Evolutionary conservation across 2,888 invertebrate genomes (phyloP), one percentile per base, ranked within the genome.

Genomic region (Sinotaia quadrata): DNA sequence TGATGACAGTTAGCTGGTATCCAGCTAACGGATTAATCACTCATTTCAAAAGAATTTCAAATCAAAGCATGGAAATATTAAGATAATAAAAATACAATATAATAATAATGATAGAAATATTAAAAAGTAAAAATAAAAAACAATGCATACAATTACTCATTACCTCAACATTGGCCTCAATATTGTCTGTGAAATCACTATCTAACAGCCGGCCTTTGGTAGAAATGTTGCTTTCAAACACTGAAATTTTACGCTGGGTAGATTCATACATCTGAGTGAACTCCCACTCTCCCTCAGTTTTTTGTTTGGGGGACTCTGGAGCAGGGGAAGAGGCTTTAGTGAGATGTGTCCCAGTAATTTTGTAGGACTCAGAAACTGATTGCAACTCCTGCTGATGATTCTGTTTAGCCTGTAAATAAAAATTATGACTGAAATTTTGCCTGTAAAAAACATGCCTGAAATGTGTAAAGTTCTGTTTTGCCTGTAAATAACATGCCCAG

Each of bases 101-200:
- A n/a, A n/a, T n/a, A n/a, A n/a, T n/a, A n/a, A n/a, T n/a, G n/a
- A n/a, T n/a, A n/a, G n/a, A n/a, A n/a, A n/a, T n/a, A n/a, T n/a
- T n/a, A n/a, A n/a, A n/a, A n/a, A n/a, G n/a, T n/a, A n/a, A n/a
- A n/a, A n/a, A n/a, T n/a, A n/a, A n/a, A n/a, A n/a, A n/a, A n/a
- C n/a, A n/a, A n/a, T n/a, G n/a, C n/a, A n/a, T n/a, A n/a, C n/a
- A n/a, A n/a, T 12, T 7, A 24, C n/a, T 47, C n/a, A 47, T 47
- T 47, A 85, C 85, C 81, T 79, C 76, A 15, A 81, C 74, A 63
- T 76, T 81, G 24, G 75, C 77, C 60, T 85, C 82, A n/a, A 82
- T 66, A 33, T 80, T 81, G 18, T 79, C 79, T 15, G 63, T 59
- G 34, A 79, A 78, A 62, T 83, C 83, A 29, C 73, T 75, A 21